A percentile compares a stretch with the other conserved stretches of the same genome.
These are phyloP conservation scores for Chloroclystis v-ata DNA, from an alignment of 2,888 invertebrate species.

Conservation along the genomic window DNA sequence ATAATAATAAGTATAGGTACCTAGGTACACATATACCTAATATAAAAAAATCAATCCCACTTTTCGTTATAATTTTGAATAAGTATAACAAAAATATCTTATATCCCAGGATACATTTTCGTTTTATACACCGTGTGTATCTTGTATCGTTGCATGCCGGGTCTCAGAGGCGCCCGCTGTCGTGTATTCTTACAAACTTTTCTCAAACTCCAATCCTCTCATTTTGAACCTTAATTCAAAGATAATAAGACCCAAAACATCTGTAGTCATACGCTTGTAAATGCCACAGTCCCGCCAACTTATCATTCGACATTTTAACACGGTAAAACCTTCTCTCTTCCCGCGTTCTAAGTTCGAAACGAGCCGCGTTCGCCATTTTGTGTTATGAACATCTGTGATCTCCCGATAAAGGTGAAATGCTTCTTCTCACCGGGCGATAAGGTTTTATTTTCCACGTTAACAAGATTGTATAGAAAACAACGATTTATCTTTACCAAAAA, in stretches of 20 bases:
- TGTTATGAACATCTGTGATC: constrained; percentile 28
- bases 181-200: constrained; percentile 41
- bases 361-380: constrained; percentile 9
- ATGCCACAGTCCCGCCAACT: constrained; percentile 23
- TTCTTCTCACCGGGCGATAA: constrained; percentile 14
- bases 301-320: constrained; percentile 6
- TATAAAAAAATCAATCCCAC: too few relatives aligned
- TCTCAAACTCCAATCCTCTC: background rate
- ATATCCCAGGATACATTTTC: constrained; percentile 8
- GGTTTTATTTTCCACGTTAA: constrained; percentile 18
- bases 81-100: background rate
- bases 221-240: constrained; percentile 23
- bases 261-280: constrained; percentile 22
- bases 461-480: constrained; percentile 19
- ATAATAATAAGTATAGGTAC: too few relatives aligned
- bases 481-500: constrained; percentile 4
- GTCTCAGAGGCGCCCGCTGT: constrained; percentile 65
- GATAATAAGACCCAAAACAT: background rate
- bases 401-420: constrained; percentile 11
- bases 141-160: constrained; percentile 65
- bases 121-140: constrained; percentile 36
- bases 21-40: too few relatives aligned
- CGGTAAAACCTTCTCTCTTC: constrained; percentile 17
- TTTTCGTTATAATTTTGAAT: too few relatives aligned
- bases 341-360: constrained; percentile 9